Evolutionary conservation across 2,797 vertebrate species (phyloP).

Genomic region (Hirundo rustica): DNA sequence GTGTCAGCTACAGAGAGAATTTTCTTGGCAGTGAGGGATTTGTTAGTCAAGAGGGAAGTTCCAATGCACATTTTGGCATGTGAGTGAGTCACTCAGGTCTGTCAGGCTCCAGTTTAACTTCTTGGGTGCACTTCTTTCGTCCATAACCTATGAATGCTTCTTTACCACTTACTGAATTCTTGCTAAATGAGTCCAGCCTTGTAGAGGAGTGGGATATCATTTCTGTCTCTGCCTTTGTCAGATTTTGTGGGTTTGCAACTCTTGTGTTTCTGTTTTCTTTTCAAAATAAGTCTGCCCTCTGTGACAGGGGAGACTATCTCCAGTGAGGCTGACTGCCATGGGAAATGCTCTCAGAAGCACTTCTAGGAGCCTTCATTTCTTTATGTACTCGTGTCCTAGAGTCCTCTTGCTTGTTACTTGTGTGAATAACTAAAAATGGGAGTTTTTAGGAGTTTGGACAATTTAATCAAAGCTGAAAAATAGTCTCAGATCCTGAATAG

Average conservation of each 20-base stretch:
- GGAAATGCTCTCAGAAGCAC: neutral
- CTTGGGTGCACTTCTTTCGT: neutral
- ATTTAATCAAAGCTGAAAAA: neutral
- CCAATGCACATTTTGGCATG: fast-evolving
- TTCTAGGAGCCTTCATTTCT: neutral
- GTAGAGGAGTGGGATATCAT: neutral
- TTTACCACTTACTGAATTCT: neutral
- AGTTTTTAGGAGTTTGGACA: neutral
- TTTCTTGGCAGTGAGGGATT: neutral
- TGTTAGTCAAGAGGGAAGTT: neutral
- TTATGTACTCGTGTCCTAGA: neutral
- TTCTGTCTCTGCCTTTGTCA: neutral
- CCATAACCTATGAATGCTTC: neutral
- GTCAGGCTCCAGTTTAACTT: neutral
- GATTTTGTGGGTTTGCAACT: conserved; percentile 4
- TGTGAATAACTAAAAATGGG: neutral
- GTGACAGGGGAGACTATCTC: neutral
- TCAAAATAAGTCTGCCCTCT: neutral
- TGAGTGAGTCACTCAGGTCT: neutral
- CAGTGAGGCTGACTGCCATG: neutral
- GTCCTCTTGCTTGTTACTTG: neutral
- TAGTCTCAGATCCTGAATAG: neutral
- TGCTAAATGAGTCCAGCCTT: neutral
- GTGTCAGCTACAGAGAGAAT: neutral
- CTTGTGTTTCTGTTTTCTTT: conserved; percentile 2